Evolutionary conservation across 2,797 vertebrate genomes (phyloP), one percentile per base, ranked within the genome.

Genomic region (Pseudomugil gertrudae): DNA sequence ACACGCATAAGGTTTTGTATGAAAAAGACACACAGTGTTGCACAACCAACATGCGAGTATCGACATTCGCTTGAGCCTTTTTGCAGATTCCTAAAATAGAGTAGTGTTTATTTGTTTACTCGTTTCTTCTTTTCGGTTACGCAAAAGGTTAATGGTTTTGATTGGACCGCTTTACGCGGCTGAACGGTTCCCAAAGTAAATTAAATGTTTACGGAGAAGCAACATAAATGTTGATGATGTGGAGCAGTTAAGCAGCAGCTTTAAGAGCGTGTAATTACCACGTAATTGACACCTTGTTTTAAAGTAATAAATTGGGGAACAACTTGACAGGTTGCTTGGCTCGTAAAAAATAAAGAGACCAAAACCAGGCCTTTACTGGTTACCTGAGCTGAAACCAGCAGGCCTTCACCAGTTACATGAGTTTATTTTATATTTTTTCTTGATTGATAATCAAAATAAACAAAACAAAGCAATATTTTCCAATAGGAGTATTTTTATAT

Each of bases 241-340:
- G 61, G 35, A 43, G 81, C 83, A 68, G 83, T 89, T 76, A 87
- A 75, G 78, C 67, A 66, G 56, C 65, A 61, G 79, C 78, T 86
- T 86, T 90, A 85, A 80, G 53, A 83, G 79, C 83, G 55, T 83
- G 85, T 90, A 88, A 90, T 90, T 85, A 86, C 79, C 85, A 83
- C 72, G 80, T 88, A 88, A 92, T 88, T 84, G 84, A 89, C 54
- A 65, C 68, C 84, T 90, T 88, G 85, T 89, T 91, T 85, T 88
- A 78, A 59, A 75, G 84, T 81, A 59, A 87, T 91, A 87, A 87
- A 91, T 88, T 80, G 69, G 51, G 83, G 69, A 29, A 70, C 72
- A 86, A 84, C 67, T 72, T 74, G 88, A 84, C 83, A 79, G 71
- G 76, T 80, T 72, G 76, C 59, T 87, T 40, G 27, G 77, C 84